Evolutionary conservation across 2,888 invertebrate genomes (phyloP), one percentile per base, ranked within the genome.

Genomic region (Diaperis boleti): DNA sequence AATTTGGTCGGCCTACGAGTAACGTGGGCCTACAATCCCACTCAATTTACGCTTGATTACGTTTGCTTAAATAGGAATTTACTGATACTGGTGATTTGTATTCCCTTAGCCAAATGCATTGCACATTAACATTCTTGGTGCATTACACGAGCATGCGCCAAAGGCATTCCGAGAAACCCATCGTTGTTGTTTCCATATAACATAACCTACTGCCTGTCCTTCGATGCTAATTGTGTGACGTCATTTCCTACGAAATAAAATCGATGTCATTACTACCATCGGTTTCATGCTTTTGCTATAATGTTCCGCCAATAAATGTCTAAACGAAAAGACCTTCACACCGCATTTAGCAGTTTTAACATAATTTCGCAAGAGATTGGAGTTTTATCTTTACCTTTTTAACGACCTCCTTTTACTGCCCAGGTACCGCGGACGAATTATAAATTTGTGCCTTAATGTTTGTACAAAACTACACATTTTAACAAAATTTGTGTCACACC

Each of bases 11-110:
- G 18, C 57, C 49, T 29, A 49, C 15, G 8, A 26, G 14, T 14
- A 42, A 44, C 29, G 57, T 59, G 39, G 44, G 57, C 22, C 17
- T 54, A 7, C 13, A 39, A 33, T 35, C 54, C 54, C 41, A 54
- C 54, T 54, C 54, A n/a, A 2, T 50, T 50, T 10, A 50, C 20
- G 31, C 47, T 47, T 47, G 47, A 31, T 47, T 47, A 47, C 14
- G 11, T 31, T 31, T 31, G 13, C 29, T 31, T 15, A 47, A 47
- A 35, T 50, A 50, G 33, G 33, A 50, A 50, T 42, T 26, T 33
- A 50, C 22, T 50, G 33, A 35, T 35, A 35, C 31, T 50, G 33
- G 33, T 18, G 35, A 50, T 35, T 50, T 35, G 35, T 50, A 35
- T 50, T 50, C 49, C 17, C 20, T 50, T 18, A 17, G 35, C 15